phyloP scores from a whole-genome alignment of 2,113 vertebrate species.

The Gymnarchus niloticus region DNA sequence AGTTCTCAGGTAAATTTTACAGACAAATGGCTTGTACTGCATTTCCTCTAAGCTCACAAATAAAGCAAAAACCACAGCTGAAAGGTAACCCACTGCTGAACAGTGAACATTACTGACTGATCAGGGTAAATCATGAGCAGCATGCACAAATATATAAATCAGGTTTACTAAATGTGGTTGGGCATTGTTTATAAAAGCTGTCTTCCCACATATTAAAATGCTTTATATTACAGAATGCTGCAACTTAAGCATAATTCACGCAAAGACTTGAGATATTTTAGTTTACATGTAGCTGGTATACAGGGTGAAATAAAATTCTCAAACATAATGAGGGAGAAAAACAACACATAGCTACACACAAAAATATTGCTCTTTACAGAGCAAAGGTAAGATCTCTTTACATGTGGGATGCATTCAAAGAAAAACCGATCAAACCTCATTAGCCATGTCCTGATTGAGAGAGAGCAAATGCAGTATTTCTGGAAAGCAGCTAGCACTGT shows the following conservation, averaged over 20 bases:
- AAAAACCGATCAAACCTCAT: too few relatives aligned
- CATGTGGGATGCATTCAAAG: too few relatives aligned
- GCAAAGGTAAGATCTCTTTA: too few relatives aligned
- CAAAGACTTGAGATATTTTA: not conserved
- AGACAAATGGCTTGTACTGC: not conserved
- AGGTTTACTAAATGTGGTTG: not conserved
- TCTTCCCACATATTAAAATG: not conserved
- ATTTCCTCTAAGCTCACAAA: not conserved
- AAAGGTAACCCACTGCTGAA: not conserved
- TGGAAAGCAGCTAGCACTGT: too few relatives aligned
- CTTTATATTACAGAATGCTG: not conserved
- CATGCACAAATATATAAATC: not conserved
- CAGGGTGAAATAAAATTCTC: not conserved
- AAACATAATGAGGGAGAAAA: not conserved
- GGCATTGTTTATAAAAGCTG: not conserved
- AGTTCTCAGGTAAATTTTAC: conserved; percentile 4
- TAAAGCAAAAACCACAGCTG: not conserved
- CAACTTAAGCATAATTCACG: not conserved
- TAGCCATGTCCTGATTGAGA: too few relatives aligned
- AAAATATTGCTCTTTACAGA: not conserved
- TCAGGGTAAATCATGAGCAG: not conserved
- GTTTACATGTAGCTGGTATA: not conserved
- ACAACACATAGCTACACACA: not conserved
- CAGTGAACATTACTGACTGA: not conserved
- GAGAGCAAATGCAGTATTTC: too few relatives aligned